Conservation (phyloP, 1,140 invertebrate genomes). For the Sminthurides bifidus region DNA sequence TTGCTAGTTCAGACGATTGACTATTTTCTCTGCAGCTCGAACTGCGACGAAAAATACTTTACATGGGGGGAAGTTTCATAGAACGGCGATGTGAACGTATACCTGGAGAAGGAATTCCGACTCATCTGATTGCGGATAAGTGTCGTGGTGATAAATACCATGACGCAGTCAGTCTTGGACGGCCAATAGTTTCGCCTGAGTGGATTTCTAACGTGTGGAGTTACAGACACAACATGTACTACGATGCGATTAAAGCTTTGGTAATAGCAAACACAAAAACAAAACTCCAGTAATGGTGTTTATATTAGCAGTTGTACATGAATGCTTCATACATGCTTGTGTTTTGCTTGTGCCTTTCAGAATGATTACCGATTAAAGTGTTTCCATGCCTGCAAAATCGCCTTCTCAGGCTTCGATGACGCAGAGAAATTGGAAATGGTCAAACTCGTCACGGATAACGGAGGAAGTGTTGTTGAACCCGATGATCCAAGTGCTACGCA, state of each 20-base stretch:
- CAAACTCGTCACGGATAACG: conserved; percentile 72
- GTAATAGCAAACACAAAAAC: conserved; percentile 39
- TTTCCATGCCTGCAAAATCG: conserved; percentile 53
- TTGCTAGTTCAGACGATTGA: no score
- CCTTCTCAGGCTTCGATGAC: conserved; percentile 57
- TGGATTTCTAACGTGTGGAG: conserved; percentile 83
- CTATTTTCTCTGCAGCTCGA: conserved; percentile 18
- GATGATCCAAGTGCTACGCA: conserved; percentile 76
- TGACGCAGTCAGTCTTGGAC: conserved; percentile 70
- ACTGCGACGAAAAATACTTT: conserved; percentile 24
- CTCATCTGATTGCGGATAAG: conserved; percentile 79
- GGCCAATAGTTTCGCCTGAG: conserved; percentile 71
- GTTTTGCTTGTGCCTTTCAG: no score
- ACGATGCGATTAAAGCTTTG: conserved; percentile 1
- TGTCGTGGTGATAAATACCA: conserved; percentile 77
- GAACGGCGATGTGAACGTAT: conserved; percentile 13
- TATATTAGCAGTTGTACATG: neutral
- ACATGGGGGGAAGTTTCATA: conserved; percentile 27
- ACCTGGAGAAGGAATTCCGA: conserved; percentile 40
- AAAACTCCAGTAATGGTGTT: no score
- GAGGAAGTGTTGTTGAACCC: conserved; percentile 57
- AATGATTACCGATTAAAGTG: conserved; percentile 71
- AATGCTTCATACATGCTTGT: neutral
- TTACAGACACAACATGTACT: conserved; percentile 31
- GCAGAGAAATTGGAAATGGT: conserved; percentile 84